A percentile compares a stretch with the other conserved stretches of the same genome.
Conservation (phyloP, 2,113 vertebrate genomes). For the Callospermophilus lateralis region DNA sequence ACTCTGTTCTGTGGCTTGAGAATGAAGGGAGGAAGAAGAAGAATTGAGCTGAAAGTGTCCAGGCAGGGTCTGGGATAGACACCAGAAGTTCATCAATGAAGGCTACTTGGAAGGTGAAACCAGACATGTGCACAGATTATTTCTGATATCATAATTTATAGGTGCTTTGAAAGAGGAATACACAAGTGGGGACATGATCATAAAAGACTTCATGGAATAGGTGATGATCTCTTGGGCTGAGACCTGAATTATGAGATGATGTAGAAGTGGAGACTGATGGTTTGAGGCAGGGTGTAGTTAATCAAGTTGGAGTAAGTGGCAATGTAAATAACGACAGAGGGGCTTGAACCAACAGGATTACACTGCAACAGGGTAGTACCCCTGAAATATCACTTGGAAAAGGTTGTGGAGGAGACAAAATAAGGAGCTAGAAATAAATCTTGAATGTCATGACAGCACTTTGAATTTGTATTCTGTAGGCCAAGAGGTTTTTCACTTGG, state of each 20-base stretch:
- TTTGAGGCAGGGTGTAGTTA: neutral
- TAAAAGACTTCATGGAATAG: neutral
- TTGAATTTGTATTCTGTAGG: constrained; percentile 22
- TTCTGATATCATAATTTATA: neutral
- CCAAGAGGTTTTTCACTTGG: neutral
- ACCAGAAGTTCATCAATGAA: neutral
- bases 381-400: neutral
- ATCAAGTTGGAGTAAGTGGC: neutral
- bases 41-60: neutral
- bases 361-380: neutral
- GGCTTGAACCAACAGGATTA: neutral
- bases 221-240: neutral
- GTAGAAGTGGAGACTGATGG: neutral
- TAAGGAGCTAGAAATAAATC: constrained; percentile 32
- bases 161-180: neutral
- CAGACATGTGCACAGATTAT: neutral
- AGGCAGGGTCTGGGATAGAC: neutral
- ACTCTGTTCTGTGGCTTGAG: neutral
- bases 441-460: constrained; percentile 34
- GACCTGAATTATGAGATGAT: constrained; percentile 20
- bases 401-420: neutral
- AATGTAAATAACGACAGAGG: neutral
- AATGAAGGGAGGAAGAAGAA: neutral
- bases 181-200: neutral
- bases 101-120: neutral